A percentile compares a stretch with the other conserved stretches of the same genome.
Evolutionary conservation across 2,797 vertebrate species (phyloP).

Genomic region (Peromyscus nudipes): DNA sequence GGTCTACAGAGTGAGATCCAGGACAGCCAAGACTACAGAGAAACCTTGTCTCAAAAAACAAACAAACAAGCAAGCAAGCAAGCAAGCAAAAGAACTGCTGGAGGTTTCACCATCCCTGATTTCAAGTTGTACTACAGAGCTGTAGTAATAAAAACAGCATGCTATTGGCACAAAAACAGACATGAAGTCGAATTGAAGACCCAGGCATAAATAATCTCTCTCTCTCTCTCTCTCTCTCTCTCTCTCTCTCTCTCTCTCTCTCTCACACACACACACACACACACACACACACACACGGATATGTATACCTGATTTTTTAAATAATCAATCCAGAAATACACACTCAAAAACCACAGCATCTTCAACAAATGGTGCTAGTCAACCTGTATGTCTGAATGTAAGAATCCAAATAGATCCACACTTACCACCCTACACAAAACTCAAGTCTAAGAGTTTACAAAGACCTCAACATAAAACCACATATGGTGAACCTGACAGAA

Average conservation of each 20-base stretch:
- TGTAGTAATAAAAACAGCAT: not conserved
- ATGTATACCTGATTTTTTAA: not conserved
- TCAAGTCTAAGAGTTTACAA: not conserved
- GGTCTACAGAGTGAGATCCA: no score
- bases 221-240: no score
- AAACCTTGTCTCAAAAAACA: no score
- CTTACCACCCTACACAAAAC: not conserved
- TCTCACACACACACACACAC: not conserved
- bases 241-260: no score
- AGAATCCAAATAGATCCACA: not conserved
- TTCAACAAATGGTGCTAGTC: not conserved
- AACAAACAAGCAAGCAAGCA: no score
- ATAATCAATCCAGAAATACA: not conserved
- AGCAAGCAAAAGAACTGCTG: not conserved
- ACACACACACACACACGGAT: no score
- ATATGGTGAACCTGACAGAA: not conserved
- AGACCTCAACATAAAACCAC: not conserved
- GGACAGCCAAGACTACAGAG: no score
- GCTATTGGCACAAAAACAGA: not conserved
- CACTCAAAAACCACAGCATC: not conserved
- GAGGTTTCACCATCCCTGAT: not conserved
- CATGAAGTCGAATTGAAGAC: not conserved
- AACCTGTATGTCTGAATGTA: not conserved
- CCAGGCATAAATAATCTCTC: not conserved
- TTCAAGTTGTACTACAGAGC: not conserved